A percentile compares a stretch with the other conserved stretches of the same genome.
phyloP scores from a whole-genome alignment of 1,140 invertebrate genomes.

The Drosophila parabipectinata region DNA sequence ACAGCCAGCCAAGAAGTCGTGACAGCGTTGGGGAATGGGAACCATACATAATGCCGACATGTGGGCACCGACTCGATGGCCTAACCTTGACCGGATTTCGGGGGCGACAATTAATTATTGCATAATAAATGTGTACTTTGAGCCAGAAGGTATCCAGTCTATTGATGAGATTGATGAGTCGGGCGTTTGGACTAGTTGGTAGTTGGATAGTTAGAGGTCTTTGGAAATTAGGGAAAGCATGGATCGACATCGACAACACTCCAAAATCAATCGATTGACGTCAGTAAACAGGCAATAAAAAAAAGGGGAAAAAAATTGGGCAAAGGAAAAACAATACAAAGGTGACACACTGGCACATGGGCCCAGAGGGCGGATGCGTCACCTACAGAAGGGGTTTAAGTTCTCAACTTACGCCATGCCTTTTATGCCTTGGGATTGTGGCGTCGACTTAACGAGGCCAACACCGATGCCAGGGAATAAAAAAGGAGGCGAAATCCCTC shows the following conservation, averaged over 20 bases:
- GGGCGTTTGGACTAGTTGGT: not conserved
- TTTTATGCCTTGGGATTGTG: conserved; percentile 23
- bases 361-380: conserved; percentile 51
- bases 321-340: conserved; percentile 19
- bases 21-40: conserved; percentile 28
- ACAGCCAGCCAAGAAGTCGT: conserved; percentile 7
- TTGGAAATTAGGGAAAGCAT: conserved; percentile 48
- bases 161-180: conserved; percentile 57
- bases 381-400: conserved; percentile 42
- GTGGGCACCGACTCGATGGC: conserved; percentile 1
- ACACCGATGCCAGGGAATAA: not conserved
- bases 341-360: conserved; percentile 28
- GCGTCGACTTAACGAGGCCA: conserved; percentile 14
- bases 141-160: not conserved
- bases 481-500: conserved; percentile 15
- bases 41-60: conserved; percentile 15
- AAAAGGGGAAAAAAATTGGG: conserved; percentile 13
- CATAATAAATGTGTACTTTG: conserved; percentile 65
- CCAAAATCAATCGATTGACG: conserved; percentile 78
- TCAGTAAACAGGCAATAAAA: conserved; percentile 41
- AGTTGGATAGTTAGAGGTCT: conserved; percentile 12
- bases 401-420: conserved; percentile 43
- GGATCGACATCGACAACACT: conserved; percentile 23
- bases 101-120: conserved; percentile 63
- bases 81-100: conserved; percentile 44